Base-by-base conservation (phyloP, 2,888 invertebrate species). In the Tiphia femorata region DNA sequence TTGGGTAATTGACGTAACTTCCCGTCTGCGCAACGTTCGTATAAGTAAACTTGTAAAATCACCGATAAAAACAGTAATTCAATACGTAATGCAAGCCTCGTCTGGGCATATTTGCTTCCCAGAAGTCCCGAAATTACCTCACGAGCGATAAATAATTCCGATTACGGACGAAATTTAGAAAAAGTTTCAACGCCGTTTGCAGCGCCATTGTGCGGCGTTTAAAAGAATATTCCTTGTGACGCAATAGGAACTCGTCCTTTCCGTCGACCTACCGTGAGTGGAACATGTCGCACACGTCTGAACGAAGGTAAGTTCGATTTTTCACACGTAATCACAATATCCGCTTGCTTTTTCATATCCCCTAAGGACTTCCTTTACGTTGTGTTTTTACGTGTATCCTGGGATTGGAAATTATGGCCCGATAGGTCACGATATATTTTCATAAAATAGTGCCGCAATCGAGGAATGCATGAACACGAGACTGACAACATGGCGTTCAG, bases 221-320 rank as follows among this genome's bases (percentile, higher is more conserved):
- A 27, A 51, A 61, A 59, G 70, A 76, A 71, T 73, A 71, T 69
- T 70, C 60, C 64, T 70, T 65, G 80, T 81, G 82, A 82, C 82
- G 81, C 81, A 80, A 77, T 77, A 76, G 76, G 73, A 76, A 76
- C 67, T 81, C 80, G 77, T 79, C 87, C 89, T 91, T 91, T 91
- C 89, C 89, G 89, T 89, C 89, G 88, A 88, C 88, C 89, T 86
- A 89, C 88, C 88, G 88, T 88, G 88, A 90, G 89, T 89, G 88
- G 88, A 92, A 90, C 90, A 92, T 92, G 92, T 92, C 92, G 86
- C 90, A 88, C 89, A 88, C 89, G 85, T 86, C 89, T 85, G 92
- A 92, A 87, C 88, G 91, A 89, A 91, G 91, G 92, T 92, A 90
- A 91, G 90, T 88, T 83, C 75, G 70, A 76, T 84, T 86, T 85